phyloP scores from a whole-genome alignment of 1,140 invertebrate species.

The Rhyzopertha dominica region DNA sequence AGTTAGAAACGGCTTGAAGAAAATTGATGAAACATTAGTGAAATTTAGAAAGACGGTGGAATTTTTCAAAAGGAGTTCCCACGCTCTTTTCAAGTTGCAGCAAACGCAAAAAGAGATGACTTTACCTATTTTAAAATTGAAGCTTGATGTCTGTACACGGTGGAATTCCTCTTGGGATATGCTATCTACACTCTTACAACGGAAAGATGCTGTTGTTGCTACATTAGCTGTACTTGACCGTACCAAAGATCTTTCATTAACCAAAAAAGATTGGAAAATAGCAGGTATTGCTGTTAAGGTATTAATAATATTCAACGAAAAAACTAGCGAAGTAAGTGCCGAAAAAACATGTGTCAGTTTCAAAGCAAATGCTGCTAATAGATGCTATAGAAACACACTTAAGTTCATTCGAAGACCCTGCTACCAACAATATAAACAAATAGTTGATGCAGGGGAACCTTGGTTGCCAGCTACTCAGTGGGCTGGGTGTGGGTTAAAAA shows the following conservation, averaged over 20 bases:
- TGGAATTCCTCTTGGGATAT: conserved; percentile 38
- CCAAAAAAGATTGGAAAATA: conserved; percentile 5
- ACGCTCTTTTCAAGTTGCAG: conserved; percentile 5
- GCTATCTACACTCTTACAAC: conserved; percentile 14
- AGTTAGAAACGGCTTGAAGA: not conserved
- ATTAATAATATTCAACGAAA: conserved; percentile 31
- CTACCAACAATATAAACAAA: too few relatives aligned
- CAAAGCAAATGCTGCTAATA: conserved; percentile 24
- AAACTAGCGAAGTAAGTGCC: conserved; percentile 31
- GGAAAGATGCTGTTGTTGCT: conserved; percentile 9
- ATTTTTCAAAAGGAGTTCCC: conserved; percentile 9
- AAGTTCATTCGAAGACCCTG: too few relatives aligned
- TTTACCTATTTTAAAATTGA: conserved; percentile 26
- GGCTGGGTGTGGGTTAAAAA: too few relatives aligned
- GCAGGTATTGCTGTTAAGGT: conserved; percentile 1
- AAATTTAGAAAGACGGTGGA: conserved; percentile 1
- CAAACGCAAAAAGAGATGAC: conserved; percentile 12
- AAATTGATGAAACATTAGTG: not conserved
- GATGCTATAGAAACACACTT: conserved; percentile 6
- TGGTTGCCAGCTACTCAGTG: too few relatives aligned
- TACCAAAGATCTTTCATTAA: not conserved
- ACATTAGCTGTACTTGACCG: conserved; percentile 2
- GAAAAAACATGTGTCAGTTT: conserved; percentile 29
- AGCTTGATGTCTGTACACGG: conserved; percentile 31
- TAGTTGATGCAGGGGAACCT: too few relatives aligned